A percentile compares a stretch with the other conserved stretches of the same genome.
phyloP scores from a whole-genome alignment of 1,140 invertebrate species.

The Drosophila kepulauana region DNA sequence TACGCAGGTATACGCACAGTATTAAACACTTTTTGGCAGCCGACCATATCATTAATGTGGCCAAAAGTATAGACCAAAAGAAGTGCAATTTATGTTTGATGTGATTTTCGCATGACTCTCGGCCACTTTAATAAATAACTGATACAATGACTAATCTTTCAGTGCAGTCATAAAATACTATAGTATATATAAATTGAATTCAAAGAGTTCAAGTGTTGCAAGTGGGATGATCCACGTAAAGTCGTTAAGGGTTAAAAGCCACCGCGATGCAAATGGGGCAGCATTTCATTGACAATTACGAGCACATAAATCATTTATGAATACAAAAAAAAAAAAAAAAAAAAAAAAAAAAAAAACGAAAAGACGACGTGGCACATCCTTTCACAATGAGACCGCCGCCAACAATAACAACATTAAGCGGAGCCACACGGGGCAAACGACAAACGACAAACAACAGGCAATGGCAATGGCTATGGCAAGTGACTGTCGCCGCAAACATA shows the following conservation, averaged over 20 bases:
- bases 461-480: slow-evolving; percentile 8
- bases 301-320: slow-evolving; percentile 56
- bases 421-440: neutral
- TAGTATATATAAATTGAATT: neutral
- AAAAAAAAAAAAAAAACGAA: neutral
- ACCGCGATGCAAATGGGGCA: slow-evolving; percentile 42
- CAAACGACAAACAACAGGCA: slow-evolving; percentile 16
- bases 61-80: neutral
- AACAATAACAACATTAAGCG: slow-evolving; percentile 19
- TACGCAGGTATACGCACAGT: slow-evolving; percentile 36
- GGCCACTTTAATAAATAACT: slow-evolving; percentile 7
- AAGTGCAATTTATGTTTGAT: slow-evolving; percentile 11
- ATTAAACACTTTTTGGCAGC: slow-evolving; percentile 61
- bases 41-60: slow-evolving; percentile 45
- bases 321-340: neutral
- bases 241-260: slow-evolving; percentile 52
- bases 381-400: slow-evolving; percentile 35
- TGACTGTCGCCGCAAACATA: slow-evolving; percentile 48
- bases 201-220: slow-evolving; percentile 1
- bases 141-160: slow-evolving; percentile 3
- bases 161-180: neutral
- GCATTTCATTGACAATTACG: slow-evolving; percentile 59
- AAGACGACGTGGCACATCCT: slow-evolving; percentile 56
- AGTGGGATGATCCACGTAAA: slow-evolving; percentile 23
- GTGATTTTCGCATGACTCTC: neutral